Conservation (phyloP, 2,113 vertebrate genomes). For the Charadrius vociferus region DNA sequence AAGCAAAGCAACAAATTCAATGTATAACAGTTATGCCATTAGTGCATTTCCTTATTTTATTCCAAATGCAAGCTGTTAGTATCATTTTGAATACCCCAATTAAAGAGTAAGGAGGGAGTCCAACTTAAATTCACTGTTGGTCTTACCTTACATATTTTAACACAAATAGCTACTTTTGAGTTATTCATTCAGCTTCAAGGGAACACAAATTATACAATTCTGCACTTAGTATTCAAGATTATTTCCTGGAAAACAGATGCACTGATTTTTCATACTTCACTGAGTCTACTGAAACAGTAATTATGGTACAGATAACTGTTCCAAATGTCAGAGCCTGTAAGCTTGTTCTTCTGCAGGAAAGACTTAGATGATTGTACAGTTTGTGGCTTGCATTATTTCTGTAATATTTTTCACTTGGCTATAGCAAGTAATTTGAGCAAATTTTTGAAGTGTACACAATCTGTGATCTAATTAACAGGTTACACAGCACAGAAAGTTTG, state of each 20-base stretch:
- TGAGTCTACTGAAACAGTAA: background rate
- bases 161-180: background rate
- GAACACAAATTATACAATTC: background rate
- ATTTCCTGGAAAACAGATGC: slow-evolving; percentile 2
- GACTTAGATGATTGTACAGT: background rate
- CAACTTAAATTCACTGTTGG: background rate
- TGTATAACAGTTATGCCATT: background rate
- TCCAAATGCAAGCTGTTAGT: background rate
- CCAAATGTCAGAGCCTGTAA: background rate
- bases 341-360: background rate
- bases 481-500: background rate
- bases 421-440: background rate
- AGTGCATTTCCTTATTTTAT: background rate
- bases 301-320: background rate
- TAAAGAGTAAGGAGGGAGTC: background rate
- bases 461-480: background rate
- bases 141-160: background rate
- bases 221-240: background rate
- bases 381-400: background rate
- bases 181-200: background rate
- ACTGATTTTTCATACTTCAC: background rate
- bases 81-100: background rate
- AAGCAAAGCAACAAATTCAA: background rate
- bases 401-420: background rate
- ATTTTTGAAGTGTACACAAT: background rate